phyloP scores from a whole-genome alignment of 2,797 vertebrate genomes.

The Gallinago stenura region DNA sequence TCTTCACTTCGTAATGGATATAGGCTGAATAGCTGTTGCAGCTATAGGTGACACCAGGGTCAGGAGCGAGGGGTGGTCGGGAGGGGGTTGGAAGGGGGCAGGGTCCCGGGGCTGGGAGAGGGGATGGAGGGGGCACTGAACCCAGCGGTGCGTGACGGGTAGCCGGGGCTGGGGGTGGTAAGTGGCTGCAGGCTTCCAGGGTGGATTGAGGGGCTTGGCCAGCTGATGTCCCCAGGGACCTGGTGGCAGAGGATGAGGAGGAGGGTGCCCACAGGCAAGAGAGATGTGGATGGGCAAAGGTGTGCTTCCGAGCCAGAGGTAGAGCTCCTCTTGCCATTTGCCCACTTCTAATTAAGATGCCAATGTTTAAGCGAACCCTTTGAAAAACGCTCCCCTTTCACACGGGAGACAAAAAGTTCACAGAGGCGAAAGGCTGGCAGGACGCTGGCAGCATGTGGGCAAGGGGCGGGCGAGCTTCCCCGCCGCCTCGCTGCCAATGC shows the following conservation, averaged over 20 bases:
- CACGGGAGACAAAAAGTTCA: slow-evolving; percentile 56
- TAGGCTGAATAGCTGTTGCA: slow-evolving; percentile 38
- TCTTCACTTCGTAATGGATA: slow-evolving; percentile 52
- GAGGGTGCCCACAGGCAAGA: accelerated
- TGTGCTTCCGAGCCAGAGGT: neutral
- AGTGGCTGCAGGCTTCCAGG: neutral
- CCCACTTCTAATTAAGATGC: slow-evolving; percentile 41
- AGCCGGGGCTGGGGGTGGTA: neutral
- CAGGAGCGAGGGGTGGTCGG: neutral
- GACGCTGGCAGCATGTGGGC: neutral
- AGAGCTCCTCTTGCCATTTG: neutral
- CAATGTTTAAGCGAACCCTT: neutral
- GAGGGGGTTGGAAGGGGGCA: neutral
- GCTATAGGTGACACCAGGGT: slow-evolving; percentile 39
- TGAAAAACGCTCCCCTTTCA: slow-evolving; percentile 42
- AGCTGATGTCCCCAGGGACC: neutral
- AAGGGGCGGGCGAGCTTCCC: slow-evolving; percentile 18
- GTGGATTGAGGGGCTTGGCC: accelerated
- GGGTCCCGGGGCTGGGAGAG: neutral
- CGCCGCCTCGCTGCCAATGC: slow-evolving; percentile 29
- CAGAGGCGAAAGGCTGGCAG: slow-evolving; percentile 48
- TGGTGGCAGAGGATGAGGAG: neutral
- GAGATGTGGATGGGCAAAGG: neutral
- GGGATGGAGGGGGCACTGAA: neutral
- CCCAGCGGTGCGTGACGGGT: accelerated